Conservation (phyloP, 2,797 vertebrate species). For the Nannoperca australis region DNA sequence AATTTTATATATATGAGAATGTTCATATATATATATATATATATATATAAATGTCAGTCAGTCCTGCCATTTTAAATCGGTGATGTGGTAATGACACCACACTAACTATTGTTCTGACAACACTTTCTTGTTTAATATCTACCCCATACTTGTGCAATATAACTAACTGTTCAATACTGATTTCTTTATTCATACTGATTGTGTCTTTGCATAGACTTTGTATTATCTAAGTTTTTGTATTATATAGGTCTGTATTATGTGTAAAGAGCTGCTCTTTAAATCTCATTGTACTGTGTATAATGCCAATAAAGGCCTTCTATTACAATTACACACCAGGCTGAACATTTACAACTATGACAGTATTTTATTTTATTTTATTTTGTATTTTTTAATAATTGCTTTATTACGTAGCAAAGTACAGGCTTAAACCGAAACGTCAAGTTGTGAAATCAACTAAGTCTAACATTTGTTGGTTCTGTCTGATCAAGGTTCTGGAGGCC, state of each 20-base stretch:
- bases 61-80: conserved; percentile 35
- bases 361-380: background rate
- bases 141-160: too few relatives aligned
- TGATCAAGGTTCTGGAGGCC: conserved; percentile 91
- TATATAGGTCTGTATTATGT: too few relatives aligned
- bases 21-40: background rate
- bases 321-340: conserved; percentile 15
- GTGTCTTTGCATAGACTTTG: too few relatives aligned
- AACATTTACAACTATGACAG: conserved; percentile 38
- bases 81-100: conserved; percentile 42
- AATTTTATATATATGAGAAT: background rate
- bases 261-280: too few relatives aligned
- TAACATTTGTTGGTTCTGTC: conserved; percentile 26
- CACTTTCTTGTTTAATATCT: too few relatives aligned
- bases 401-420: conserved; percentile 4
- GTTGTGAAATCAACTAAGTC: conserved; percentile 6
- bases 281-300: too few relatives aligned
- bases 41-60: background rate
- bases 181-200: too few relatives aligned
- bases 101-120: conserved; percentile 39
- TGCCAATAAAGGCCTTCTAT: too few relatives aligned
- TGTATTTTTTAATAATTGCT: background rate
- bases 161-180: too few relatives aligned
- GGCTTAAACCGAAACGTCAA: background rate
- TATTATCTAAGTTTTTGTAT: too few relatives aligned